Conservation (phyloP, 2,113 vertebrate genomes). For the Thinocorus orbignyianus region DNA sequence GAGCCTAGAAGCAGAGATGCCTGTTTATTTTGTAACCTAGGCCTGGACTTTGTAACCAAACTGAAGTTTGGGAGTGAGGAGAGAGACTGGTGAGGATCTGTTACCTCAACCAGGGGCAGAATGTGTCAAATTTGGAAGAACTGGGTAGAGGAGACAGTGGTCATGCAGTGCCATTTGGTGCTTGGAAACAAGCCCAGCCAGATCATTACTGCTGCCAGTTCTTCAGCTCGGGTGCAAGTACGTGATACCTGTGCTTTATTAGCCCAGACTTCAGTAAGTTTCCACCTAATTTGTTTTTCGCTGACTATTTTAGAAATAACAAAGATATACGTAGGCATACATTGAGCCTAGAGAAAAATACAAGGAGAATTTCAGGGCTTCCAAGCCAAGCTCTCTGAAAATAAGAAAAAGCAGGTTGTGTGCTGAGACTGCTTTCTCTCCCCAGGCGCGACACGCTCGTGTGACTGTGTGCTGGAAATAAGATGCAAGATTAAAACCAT, state of each 20-base stretch:
- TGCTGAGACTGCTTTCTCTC: background rate
- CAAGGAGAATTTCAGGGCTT: background rate
- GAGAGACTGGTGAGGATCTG: background rate
- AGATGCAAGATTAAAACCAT: background rate
- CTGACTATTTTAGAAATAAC: background rate
- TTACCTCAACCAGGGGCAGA: fast-evolving
- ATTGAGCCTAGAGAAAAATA: background rate
- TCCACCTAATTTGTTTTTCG: background rate
- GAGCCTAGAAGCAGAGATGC: background rate
- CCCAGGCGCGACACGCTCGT: fast-evolving
- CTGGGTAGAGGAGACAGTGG: background rate
- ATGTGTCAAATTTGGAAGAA: background rate
- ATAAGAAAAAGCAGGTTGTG: background rate
- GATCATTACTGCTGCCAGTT: background rate
- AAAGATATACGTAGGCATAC: background rate
- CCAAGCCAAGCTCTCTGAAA: background rate
- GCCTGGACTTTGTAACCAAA: background rate
- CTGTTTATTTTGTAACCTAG: background rate
- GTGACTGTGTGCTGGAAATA: background rate
- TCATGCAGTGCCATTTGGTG: background rate
- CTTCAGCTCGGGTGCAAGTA: background rate
- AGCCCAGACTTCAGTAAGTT: background rate
- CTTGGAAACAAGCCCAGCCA: background rate
- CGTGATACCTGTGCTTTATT: background rate
- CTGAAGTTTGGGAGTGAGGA: background rate